Evolutionary conservation across 2,888 invertebrate genomes (phyloP), one percentile per base, ranked within the genome.

Genomic region (Sclerodermus sp.): DNA sequence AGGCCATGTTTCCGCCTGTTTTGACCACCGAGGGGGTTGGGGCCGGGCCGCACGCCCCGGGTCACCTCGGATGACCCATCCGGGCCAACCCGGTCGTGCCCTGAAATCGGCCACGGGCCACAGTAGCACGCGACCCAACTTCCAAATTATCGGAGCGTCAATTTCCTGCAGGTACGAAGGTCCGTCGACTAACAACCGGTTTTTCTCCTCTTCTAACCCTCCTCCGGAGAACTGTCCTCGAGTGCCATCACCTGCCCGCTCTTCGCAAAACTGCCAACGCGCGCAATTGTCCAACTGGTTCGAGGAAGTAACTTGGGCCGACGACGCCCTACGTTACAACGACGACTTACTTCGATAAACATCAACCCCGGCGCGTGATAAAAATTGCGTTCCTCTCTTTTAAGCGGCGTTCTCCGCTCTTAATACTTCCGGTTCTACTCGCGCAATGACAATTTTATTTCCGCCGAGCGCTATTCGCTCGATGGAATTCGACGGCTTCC

Each of bases 1-100:
- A 74, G 76, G 72, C 71, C 73, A 72, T 76, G 76, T 75, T 75
- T 74, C 77, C 75, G 76, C 76, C 77, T 77, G 77, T 77, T 77
- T 77, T 77, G 77, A 77, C 77, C 77, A 69, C 77, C 71, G 70
- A 73, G 74, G 75, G 70, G 76, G 74, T 72, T 67, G 60, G 67
- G 73, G 69, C 65, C 59, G 71, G 51, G 69, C 72, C 66, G 73
- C 76, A 74, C 76, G 76, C 76, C 74, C 70, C 70, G 66, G 77
- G 75, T 76, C 66, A 69, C 53, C 34, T 34, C 48, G 66, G 68
- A 67, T 73, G 70, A 75, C 68, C 73, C 68, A 49, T 66, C 59
- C 58, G 49, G 66, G 61, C 53, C 65, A 57, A 48, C 53, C 55
- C 60, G 64, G 67, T 74, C 72, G 68, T 67, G 71, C 70, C 73